Base-by-base conservation (phyloP, 2,888 invertebrate species). In the Mayetiola destructor region DNA sequence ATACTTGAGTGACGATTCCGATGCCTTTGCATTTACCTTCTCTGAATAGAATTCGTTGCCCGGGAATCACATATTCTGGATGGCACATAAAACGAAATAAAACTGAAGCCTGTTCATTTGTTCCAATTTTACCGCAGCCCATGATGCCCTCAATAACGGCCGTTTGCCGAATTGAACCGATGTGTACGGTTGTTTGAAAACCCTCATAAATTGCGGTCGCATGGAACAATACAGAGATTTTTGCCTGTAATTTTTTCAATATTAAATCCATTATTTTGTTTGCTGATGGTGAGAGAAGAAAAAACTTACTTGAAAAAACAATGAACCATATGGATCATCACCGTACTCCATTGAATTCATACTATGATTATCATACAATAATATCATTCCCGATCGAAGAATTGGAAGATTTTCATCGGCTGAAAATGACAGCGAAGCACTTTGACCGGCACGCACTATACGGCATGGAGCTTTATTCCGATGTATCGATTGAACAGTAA, bases 141-240 rank as follows among this genome's bases (percentile, higher is more conserved):
- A 80, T 78, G 60, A 82, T 81, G 18, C 82, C 89, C 64, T 86
- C 81, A 54, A 96, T 85, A 9, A 88, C 82, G n/a, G 91, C 95
- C 0, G 95, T 95, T 73, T 96, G 96, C 0, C 95, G 76, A 8
- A 99, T 89, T 64, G 92, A 95, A 0, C 94, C 96, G 56, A 96
- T 89, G 70, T 96, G 94, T 0, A 96, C 87, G 0, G 95, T 95
- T 20, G 92, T 88, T 71, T 90, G 89, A 69, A 88, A 90, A 29
- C 90, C 90, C 4, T 83, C 82, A 61, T 80, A 83, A 59, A 92
- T 89, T 14, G 84, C 82, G 1, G 85, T 89, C 0, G 88, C 81
- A 69, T 94, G 94, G 61, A 86, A 86, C n/a, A 96, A 75, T 0
- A 97, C 84, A 37, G 85, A 84, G 0, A 97, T 85, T 55, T 84